Evolutionary conservation across 2,888 invertebrate genomes (phyloP).

Genomic region (Lydus trimaculatus): DNA sequence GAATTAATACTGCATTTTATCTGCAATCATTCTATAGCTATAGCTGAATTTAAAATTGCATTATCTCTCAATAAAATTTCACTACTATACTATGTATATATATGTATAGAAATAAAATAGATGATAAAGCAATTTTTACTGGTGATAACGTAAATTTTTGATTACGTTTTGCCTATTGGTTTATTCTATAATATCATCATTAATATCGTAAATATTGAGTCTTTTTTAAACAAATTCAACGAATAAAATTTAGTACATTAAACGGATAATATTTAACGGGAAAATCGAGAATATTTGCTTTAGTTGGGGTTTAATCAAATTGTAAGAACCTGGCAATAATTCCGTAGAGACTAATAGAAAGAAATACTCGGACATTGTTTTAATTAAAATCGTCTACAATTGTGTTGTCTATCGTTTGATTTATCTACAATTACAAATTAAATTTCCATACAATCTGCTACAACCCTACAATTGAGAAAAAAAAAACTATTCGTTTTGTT

Average conservation of each 20-base stretch:
- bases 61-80: background rate
- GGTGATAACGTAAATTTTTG: too few species aligned
- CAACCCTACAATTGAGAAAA: background rate
- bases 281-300: slow-evolving; percentile 24
- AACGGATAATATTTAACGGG: slow-evolving; percentile 17
- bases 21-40: background rate
- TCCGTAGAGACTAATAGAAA: slow-evolving; percentile 15
- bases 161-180: too few species aligned
- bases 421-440: slow-evolving; percentile 13
- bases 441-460: background rate
- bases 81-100: background rate
- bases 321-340: slow-evolving; percentile 24
- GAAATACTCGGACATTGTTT: slow-evolving; percentile 23
- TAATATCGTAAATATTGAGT: too few species aligned
- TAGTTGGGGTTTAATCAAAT: slow-evolving; percentile 28
- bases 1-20: background rate
- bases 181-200: too few species aligned
- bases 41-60: background rate
- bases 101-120: background rate
- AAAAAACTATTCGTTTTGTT: background rate
- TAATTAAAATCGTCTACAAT: slow-evolving; percentile 29
- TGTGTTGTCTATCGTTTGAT: slow-evolving; percentile 25
- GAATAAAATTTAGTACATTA: background rate
- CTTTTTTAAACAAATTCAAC: too few species aligned
- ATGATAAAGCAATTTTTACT: background rate